Conservation (phyloP, 2,113 vertebrate species). For the Etia nguti region DNA sequence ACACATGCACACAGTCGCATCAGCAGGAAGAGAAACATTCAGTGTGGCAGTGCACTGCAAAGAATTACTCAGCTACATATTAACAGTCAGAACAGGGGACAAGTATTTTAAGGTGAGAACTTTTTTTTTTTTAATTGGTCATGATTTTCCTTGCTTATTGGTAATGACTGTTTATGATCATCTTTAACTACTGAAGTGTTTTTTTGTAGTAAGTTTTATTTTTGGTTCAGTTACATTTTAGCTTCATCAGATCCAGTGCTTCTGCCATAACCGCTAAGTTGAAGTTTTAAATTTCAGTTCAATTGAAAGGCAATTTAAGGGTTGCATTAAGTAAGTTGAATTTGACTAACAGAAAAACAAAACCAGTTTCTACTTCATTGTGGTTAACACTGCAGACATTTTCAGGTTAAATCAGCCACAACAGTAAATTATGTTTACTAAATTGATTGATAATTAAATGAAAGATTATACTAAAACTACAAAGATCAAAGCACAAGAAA, state of each 20-base stretch:
- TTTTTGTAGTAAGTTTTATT: not conserved
- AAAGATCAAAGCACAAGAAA: not conserved
- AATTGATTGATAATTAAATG: not conserved
- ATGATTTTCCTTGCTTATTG: not conserved
- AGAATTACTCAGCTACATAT: not conserved
- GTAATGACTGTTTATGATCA: not conserved
- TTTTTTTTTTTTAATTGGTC: not conserved
- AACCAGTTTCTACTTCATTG: not conserved
- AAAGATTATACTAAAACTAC: not conserved
- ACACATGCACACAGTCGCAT: not conserved
- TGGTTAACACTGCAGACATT: not conserved
- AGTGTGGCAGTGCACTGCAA: not conserved
- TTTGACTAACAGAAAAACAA: not conserved
- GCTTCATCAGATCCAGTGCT: not conserved
- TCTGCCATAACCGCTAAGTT: not conserved
- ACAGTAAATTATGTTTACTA: not conserved
- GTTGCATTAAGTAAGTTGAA: not conserved
- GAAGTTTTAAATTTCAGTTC: not conserved
- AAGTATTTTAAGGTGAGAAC: constrained; percentile 20
- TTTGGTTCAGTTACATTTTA: not conserved
- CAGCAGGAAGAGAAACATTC: not conserved
- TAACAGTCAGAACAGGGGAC: not conserved
- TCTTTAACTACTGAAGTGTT: not conserved
- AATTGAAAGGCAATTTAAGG: not conserved
- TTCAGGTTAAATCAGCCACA: not conserved